Evolutionary conservation across 2,113 vertebrate genomes (phyloP).

Genomic region (Scophthalmus maximus): DNA sequence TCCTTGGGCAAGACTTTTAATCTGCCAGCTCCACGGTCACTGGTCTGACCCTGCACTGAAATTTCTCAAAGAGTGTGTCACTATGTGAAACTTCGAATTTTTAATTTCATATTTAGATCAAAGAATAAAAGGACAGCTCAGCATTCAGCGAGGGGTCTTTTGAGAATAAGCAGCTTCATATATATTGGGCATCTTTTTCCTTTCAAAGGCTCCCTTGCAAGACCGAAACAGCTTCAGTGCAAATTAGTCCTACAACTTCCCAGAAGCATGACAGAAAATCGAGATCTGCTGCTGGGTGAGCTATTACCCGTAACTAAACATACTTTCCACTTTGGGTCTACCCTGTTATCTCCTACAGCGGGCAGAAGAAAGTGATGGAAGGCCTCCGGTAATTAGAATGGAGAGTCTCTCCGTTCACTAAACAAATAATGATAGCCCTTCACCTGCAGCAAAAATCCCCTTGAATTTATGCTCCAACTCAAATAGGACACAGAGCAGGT

Average conservation of each 20-base stretch:
- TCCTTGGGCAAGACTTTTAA: conserved; percentile 6
- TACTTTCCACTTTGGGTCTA: conserved; percentile 39
- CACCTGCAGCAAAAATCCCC: conserved; percentile 52
- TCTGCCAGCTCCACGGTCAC: not conserved
- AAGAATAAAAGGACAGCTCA: not conserved
- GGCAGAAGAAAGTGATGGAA: conserved; percentile 62
- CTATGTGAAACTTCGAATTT: not conserved
- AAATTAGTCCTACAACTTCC: conserved; percentile 61
- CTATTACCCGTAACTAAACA: conserved; percentile 62
- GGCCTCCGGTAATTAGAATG: conserved; percentile 68
- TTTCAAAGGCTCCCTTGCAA: conserved; percentile 24
- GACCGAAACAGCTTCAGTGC: conserved; percentile 40
- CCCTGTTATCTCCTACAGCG: conserved; percentile 54
- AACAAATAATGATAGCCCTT: conserved; percentile 62
- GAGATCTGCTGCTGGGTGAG: conserved; percentile 47
- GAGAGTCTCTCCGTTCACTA: conserved; percentile 56
- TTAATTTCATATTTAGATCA: not conserved
- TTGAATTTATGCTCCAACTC: conserved; percentile 22
- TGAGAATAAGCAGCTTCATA: conserved; percentile 5
- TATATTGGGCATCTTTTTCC: conserved; percentile 11
- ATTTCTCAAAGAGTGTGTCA: not conserved
- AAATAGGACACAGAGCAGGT: conserved; percentile 29
- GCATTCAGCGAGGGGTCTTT: not conserved
- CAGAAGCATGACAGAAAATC: conserved; percentile 54
- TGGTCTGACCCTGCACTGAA: not conserved